Conservation (phyloP, 2,797 vertebrate species). For the Melanotaenia nigrans region DNA sequence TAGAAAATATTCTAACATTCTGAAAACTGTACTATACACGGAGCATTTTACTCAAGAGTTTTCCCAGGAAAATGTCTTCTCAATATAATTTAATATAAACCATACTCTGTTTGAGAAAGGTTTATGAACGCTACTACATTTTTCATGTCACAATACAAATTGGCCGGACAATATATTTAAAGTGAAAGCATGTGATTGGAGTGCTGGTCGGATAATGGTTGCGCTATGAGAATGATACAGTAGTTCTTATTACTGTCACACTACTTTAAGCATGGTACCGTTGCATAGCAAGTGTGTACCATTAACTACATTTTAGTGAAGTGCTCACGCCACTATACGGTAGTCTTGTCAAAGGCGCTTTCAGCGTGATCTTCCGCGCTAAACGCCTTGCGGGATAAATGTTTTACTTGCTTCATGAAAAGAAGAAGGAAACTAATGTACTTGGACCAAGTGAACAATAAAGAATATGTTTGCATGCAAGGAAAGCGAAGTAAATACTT, state of each 20-base stretch:
- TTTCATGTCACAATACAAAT: background rate
- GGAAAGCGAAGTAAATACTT: slow-evolving; percentile 44
- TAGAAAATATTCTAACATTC: background rate
- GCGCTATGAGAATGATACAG: background rate
- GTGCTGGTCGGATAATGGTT: background rate
- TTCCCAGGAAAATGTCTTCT: background rate
- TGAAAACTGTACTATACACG: background rate
- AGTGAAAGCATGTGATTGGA: background rate
- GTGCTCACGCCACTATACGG: background rate
- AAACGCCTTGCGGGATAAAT: slow-evolving; percentile 43
- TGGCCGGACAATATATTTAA: background rate
- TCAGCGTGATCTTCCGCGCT: slow-evolving; percentile 74
- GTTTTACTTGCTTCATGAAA: slow-evolving; percentile 55
- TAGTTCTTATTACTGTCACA: background rate
- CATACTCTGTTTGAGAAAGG: background rate
- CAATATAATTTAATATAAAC: background rate
- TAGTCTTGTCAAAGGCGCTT: slow-evolving; percentile 67
- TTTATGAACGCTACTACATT: background rate
- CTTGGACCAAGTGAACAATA: slow-evolving; percentile 63
- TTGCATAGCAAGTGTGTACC: background rate
- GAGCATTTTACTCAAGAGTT: background rate
- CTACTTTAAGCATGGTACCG: background rate
- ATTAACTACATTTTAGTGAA: slow-evolving; percentile 27
- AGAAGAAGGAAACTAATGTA: slow-evolving; percentile 50
- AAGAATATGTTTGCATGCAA: slow-evolving; percentile 37